Percentiles rank a stretch among this genome's conserved stretches.
Evolutionary conservation across 2,113 vertebrate genomes (phyloP).

Genomic region (Bambusicola thoracicus): DNA sequence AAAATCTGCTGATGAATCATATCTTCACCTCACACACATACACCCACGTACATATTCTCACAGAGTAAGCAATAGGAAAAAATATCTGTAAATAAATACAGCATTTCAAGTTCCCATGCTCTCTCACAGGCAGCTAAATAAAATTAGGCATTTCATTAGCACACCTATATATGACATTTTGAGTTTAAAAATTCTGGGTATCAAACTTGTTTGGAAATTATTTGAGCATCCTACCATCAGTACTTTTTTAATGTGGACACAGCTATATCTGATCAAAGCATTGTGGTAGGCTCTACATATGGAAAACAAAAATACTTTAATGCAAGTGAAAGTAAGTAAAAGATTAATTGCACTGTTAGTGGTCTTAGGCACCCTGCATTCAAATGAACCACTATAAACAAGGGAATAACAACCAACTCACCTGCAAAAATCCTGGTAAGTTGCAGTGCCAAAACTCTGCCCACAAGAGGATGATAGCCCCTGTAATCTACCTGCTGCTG

Average conservation of each 20-base stretch:
- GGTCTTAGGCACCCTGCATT: neutral
- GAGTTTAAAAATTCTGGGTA: neutral
- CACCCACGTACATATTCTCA: accelerated
- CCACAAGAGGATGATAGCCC: neutral
- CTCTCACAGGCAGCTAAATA: neutral
- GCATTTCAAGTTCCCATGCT: neutral
- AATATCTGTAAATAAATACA: neutral
- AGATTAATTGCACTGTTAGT: neutral
- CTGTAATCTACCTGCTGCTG: neutral
- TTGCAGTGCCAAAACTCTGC: neutral
- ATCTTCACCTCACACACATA: neutral
- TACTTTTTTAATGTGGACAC: neutral
- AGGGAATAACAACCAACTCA: neutral
- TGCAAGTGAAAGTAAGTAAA: neutral
- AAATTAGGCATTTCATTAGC: neutral
- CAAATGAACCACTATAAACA: neutral
- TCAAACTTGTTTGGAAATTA: neutral
- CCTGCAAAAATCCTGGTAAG: neutral
- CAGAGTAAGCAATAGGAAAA: neutral
- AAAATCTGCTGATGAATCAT: neutral
- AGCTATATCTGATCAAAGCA: neutral
- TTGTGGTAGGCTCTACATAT: neutral
- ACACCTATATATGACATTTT: neutral
- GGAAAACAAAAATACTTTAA: neutral
- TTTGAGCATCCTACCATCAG: neutral